phyloP scores from a whole-genome alignment of 64 coral and sea anemone species.

The Montipora capricornis region DNA sequence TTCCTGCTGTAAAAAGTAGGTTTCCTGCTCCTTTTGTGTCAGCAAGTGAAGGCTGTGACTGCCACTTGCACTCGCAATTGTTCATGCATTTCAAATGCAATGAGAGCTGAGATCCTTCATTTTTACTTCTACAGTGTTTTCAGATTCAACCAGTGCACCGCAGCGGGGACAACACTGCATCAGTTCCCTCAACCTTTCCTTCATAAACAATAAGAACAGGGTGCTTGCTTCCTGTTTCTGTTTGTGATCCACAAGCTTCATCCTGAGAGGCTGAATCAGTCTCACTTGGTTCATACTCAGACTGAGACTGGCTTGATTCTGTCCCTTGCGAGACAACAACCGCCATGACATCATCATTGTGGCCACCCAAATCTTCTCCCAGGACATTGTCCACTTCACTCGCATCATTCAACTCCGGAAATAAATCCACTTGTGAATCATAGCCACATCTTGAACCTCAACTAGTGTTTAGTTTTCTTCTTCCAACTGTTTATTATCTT shows the following conservation, averaged over 20 bases:
- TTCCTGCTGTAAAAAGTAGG: constrained; percentile 7
- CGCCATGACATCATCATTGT: not conserved
- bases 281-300: not conserved
- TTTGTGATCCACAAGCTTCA: not conserved
- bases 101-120: constrained; percentile 53
- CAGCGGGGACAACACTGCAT: constrained; percentile 54
- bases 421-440: not conserved
- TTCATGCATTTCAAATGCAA: constrained; percentile 47
- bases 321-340: not conserved
- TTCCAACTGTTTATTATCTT: too few relatives aligned
- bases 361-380: too few relatives aligned
- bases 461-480: too few relatives aligned
- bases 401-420: not conserved
- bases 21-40: constrained; percentile 60
- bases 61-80: constrained; percentile 26
- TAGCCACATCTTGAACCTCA: not conserved
- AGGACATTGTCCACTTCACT: not conserved
- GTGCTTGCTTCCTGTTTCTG: not conserved
- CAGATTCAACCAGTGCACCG: constrained; percentile 15
- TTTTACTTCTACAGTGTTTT: not conserved
- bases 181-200: constrained; percentile 31
- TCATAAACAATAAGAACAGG: constrained; percentile 43
- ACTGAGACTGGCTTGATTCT: not conserved
- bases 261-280: not conserved
- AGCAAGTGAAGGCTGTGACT: constrained; percentile 38